Evolutionary conservation across 2,113 vertebrate genomes (phyloP).

Genomic region (Rhombomys opimus): DNA sequence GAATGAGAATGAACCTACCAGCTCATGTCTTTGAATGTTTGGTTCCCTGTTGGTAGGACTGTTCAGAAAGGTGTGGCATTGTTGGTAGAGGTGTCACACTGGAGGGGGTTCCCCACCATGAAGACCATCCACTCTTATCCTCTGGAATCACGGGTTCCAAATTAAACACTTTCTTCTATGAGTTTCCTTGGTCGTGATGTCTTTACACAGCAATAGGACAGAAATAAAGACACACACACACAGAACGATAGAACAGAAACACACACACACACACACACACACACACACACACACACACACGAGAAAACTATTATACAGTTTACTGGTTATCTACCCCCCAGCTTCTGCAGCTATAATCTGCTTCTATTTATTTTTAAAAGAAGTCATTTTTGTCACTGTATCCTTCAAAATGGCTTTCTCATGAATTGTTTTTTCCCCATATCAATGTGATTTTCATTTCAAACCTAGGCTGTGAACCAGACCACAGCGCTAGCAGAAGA

Average conservation of each 20-base stretch:
- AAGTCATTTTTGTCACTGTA: neutral
- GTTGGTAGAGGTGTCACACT: neutral
- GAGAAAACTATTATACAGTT: neutral
- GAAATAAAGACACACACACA: neutral
- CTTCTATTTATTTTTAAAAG: conserved; percentile 43
- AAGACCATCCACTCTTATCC: neutral
- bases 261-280: too few relatives aligned
- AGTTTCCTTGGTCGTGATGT: neutral
- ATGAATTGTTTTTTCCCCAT: conserved; percentile 28
- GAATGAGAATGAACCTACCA: neutral
- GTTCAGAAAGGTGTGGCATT: neutral
- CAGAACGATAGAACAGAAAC: too few relatives aligned
- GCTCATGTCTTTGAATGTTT: neutral
- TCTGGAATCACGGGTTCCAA: neutral
- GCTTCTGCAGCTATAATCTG: conserved; percentile 15
- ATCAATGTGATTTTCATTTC: conserved; percentile 42
- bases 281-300: neutral
- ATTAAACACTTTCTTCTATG: neutral
- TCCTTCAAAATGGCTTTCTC: conserved; percentile 23
- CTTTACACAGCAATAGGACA: neutral
- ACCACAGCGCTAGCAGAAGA: neutral
- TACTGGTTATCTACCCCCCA: neutral
- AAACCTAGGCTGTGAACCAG: conserved; percentile 41
- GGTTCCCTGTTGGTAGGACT: neutral
- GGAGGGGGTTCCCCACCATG: neutral